Base-by-base conservation (phyloP, 2,797 vertebrate species). In the Aselliscus stoliczkanus region DNA sequence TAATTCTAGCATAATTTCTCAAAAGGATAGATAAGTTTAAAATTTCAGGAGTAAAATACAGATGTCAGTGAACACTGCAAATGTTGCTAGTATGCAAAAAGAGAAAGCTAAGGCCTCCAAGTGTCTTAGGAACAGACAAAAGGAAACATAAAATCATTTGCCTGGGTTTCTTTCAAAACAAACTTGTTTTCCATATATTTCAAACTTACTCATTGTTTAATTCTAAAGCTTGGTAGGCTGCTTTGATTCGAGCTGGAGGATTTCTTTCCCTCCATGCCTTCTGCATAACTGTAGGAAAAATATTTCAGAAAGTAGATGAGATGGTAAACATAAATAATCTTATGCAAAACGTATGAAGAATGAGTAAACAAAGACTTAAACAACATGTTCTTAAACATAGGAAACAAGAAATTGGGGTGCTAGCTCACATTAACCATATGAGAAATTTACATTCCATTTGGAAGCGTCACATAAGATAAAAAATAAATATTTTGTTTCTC, bases 251-350 rank as follows among this genome's bases (percentile, higher is more conserved):
- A 97, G 99, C 99, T 96, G 99, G 99, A 75, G 99, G 99, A 98
- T 99, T 99, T 98, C 99, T 99, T 98, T 99, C 99, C 79, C 99
- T 98, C 99, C 99, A 99, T 4, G 99, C 99, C 97, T 99, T 99
- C 98, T 99, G 99, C 99, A 99, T 99, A 94, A 99, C 99, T 99
- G 98, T 90, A 90, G 97, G 39, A 83, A 97, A 98, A 94, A 96
- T 83, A 97, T 9, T 50, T 96, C 82, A 97, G 96, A 97, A 77
- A 97, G 84, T 65, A 52, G 70, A 94, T 96, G 95, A 95, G 93
- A 67, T 97, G 73, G 96, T 92, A 96, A 96, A 93, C 83, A 94
- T 10, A 93, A 94, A 80, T 83, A 86, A 86, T 31, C 50, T 69
- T 91, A 92, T 37, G 72, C 0, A 13, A 92, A 94, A 97, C 3